Conservation (phyloP, 2,797 vertebrate genomes). For the Alcedo quadribrachys region DNA sequence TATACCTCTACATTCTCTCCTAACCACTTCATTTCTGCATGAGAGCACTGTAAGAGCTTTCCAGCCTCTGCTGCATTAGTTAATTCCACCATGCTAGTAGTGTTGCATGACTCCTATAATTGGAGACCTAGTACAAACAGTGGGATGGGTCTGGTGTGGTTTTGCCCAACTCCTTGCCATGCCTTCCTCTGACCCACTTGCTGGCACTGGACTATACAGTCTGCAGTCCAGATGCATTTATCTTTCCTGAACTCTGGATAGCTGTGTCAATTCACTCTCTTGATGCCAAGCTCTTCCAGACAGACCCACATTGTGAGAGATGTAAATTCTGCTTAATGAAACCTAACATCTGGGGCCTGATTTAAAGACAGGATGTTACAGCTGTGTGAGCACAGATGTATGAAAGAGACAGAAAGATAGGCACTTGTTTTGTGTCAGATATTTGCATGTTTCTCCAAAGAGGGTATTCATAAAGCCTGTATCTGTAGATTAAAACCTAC, state of each 20-base stretch:
- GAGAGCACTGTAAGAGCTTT: neutral
- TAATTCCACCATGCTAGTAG: neutral
- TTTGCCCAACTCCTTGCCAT: neutral
- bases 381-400: neutral
- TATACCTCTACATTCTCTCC: neutral
- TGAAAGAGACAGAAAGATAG: neutral
- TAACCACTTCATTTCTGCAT: neutral
- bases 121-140: neutral
- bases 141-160: neutral
- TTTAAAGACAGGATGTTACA: neutral
- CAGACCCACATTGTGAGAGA: neutral
- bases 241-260: neutral
- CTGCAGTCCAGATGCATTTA: neutral
- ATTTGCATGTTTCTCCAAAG: neutral
- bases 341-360: neutral
- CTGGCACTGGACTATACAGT: neutral
- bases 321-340: neutral
- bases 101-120: neutral
- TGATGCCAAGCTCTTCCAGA: neutral
- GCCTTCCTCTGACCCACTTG: neutral
- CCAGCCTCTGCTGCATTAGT: neutral
- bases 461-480: neutral
- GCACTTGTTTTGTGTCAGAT: neutral
- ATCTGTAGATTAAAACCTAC: neutral
- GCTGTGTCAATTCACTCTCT: rapidly evolving